phyloP scores from a whole-genome alignment of 1,140 invertebrate species.

The Drosophila teissieri region DNA sequence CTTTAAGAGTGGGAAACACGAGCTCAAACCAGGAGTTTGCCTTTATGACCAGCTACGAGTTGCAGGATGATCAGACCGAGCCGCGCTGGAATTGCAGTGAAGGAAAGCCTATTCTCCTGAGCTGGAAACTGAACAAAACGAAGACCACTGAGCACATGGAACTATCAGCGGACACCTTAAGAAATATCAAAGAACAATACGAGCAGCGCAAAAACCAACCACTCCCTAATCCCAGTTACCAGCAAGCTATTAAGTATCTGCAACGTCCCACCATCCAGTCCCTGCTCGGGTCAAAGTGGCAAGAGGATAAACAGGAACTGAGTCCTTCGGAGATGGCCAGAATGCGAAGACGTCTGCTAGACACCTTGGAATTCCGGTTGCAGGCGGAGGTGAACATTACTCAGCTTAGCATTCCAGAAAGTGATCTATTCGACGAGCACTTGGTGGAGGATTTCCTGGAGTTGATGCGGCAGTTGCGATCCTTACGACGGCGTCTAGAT shows the following conservation, averaged over 20 bases:
- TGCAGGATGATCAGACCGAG: conserved; percentile 42
- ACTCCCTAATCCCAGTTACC: conserved; percentile 38
- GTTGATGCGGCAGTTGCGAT: conserved; percentile 50
- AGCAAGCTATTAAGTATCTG: conserved; percentile 56
- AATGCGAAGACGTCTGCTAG: conserved; percentile 42
- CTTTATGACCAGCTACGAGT: conserved; percentile 70
- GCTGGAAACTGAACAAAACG: conserved; percentile 37
- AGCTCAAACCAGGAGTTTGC: conserved; percentile 27
- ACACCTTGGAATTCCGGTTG: conserved; percentile 56
- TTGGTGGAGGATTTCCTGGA: conserved; percentile 68
- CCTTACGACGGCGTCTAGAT: conserved; percentile 7
- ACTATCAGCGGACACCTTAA: conserved; percentile 21
- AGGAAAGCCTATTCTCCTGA: conserved; percentile 24
- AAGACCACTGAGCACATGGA: conserved; percentile 19
- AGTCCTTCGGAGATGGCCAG: conserved; percentile 19
- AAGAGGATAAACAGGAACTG: conserved; percentile 4
- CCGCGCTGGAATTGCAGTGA: conserved; percentile 52
- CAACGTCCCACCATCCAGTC: conserved; percentile 41
- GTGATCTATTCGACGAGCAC: conserved; percentile 73
- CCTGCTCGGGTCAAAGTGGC: conserved; percentile 34
- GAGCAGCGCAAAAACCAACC: conserved; percentile 12
- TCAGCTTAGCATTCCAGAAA: conserved; percentile 76
- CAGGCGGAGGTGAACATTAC: conserved; percentile 75
- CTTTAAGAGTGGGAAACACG: conserved; percentile 29
- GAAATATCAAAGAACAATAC: conserved; percentile 37